These are phyloP conservation scores for Dermatophagoides farinae DNA, from an alignment of 1,140 invertebrate species.

Conservation along the genomic window DNA sequence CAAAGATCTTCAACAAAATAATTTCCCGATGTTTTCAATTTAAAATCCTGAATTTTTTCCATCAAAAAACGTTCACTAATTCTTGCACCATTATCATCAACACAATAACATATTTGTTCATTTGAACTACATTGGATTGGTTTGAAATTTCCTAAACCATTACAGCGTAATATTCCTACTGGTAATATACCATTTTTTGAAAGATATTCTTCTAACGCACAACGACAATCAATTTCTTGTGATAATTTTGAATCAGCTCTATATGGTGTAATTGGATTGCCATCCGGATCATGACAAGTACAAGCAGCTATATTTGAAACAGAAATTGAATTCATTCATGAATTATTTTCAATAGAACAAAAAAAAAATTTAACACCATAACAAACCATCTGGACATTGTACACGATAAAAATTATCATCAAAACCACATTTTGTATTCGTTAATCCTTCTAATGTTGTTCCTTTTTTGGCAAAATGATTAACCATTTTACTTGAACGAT, in stretches of 20 bases:
- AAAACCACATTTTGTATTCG: background rate
- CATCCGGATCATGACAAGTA: background rate
- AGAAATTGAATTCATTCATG: background rate
- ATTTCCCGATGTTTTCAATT: too few species aligned
- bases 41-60: background rate
- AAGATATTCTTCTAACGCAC: background rate
- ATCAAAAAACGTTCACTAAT: background rate
- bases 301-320: background rate
- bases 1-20: too few species aligned
- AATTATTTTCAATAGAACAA: background rate
- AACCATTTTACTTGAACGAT: background rate
- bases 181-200: background rate
- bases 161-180: background rate
- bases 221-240: slow-evolving; percentile 1
- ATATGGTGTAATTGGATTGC: background rate
- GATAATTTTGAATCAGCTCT: background rate
- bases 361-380: background rate
- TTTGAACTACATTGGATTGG: background rate
- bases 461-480: background rate
- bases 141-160: background rate
- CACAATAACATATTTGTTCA: background rate
- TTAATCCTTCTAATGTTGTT: background rate
- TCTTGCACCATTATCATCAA: background rate
- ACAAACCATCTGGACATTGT: background rate
- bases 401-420: background rate